phyloP scores from a whole-genome alignment of 1,140 invertebrate genomes.

The Dryas iulia region DNA sequence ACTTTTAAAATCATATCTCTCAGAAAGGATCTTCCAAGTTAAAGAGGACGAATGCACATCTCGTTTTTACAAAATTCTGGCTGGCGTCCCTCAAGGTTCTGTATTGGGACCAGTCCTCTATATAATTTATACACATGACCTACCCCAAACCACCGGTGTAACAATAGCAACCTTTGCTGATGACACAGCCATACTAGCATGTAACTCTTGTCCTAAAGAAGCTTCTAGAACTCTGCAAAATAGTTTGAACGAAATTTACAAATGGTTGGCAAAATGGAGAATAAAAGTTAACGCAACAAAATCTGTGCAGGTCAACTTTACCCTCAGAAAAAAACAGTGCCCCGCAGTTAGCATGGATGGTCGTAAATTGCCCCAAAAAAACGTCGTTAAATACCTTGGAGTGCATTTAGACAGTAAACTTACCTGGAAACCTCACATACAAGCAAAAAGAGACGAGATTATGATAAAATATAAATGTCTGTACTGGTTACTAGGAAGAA shows the following conservation, averaged over 20 bases:
- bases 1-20: neutral
- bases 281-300: constrained; percentile 35
- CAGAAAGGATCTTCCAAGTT: too few relatives aligned
- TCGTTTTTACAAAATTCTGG: too few relatives aligned
- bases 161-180: constrained; percentile 35
- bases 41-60: too few relatives aligned
- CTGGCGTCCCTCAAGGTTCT: too few relatives aligned
- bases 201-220: too few relatives aligned
- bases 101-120: too few relatives aligned
- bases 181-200: constrained; percentile 37
- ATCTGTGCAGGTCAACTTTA: constrained; percentile 35
- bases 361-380: constrained; percentile 23
- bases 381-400: constrained; percentile 37
- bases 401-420: constrained; percentile 39
- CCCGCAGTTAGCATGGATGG: constrained; percentile 34
- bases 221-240: constrained; percentile 20
- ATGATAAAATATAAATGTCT: too few relatives aligned
- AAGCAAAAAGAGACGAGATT: too few relatives aligned
- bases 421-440: constrained; percentile 42
- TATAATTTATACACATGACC: too few relatives aligned
- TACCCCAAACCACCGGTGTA: too few relatives aligned
- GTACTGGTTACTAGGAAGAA: too few relatives aligned
- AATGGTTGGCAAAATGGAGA: too few relatives aligned
- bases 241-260: constrained; percentile 20
- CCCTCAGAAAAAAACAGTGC: constrained; percentile 22